Evolutionary conservation across 2,888 invertebrate species (phyloP), one percentile per base, ranked within the genome.

Genomic region (Acrobasis repandana): DNA sequence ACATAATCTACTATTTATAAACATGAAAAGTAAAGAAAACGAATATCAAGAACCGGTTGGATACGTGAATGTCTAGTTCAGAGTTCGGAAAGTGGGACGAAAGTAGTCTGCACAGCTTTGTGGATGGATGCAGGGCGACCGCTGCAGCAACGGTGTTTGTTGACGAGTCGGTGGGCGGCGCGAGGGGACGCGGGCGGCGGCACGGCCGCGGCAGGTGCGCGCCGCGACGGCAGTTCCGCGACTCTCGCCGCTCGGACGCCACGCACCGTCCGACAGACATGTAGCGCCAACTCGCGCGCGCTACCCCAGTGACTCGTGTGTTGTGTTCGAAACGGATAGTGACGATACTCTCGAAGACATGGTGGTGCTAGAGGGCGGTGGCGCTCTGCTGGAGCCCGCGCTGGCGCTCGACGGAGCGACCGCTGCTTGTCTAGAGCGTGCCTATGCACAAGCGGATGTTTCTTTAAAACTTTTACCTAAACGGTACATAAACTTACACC

Each of bases 381-480:
- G 92, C 64, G 90, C 89, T 69, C 82, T 90, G 70, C 83, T 91
- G 63, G 92, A 92, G 85, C 92, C 90, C 75, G 90, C 97, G 79
- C 94, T 97, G 85, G 96, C 96, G 85, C 94, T 95, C 77, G 94
- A 95, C 83, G 95, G 95, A 73, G 93, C 94, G 65, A 90, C 95
- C 71, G 94, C 94, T 70, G 94, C 95, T 70, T 94, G 95, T 73
- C 91, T 97, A 83, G 96, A 97, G 86, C 94, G 95, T 67, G 94
- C 95, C 66, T 96, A 96, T 89, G 95, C 96, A 79, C 96, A 96
- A 87, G 95, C 96, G 74, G 95, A 96, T 76, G 95, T 96, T 79
- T 96, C 96, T 75, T 93, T 97, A 86, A 97, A 97, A 95, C 95
- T 97, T 94, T 94, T 97, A 90, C 96, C 97, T 80, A 97, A 97